These are phyloP conservation scores for Chunga burmeisteri DNA, from an alignment of 2,113 vertebrate genomes.

Conservation along the genomic window DNA sequence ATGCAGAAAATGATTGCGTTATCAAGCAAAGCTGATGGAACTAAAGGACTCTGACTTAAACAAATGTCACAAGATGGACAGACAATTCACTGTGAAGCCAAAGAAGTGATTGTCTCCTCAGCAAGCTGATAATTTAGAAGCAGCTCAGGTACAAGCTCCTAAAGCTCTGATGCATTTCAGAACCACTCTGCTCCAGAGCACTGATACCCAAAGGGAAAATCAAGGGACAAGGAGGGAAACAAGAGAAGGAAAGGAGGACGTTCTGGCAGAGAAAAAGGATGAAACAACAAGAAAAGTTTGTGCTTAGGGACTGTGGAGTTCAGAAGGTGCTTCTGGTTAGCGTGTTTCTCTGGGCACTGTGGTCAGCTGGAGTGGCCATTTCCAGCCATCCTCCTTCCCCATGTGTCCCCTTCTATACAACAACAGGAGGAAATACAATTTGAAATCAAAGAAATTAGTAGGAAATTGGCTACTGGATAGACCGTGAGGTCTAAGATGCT, in stretches of 20 bases:
- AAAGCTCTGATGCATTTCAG: background rate
- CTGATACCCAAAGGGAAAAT: background rate
- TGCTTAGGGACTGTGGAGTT: background rate
- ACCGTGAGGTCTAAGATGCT: background rate
- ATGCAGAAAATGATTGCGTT: background rate
- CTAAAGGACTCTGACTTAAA: background rate
- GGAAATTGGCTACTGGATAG: background rate
- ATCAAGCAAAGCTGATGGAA: background rate
- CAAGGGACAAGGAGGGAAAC: background rate
- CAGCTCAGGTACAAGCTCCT: background rate
- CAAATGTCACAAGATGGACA: background rate
- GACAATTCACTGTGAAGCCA: background rate
- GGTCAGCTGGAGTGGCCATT: background rate
- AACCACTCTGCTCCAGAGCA: background rate
- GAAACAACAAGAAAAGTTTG: background rate
- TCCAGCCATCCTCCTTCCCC: background rate
- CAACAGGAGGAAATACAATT: background rate
- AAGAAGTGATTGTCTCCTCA: background rate
- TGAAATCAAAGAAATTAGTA: background rate
- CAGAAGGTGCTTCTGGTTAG: background rate
- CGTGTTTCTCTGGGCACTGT: background rate
- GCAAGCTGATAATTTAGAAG: background rate
- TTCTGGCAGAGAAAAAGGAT: background rate
- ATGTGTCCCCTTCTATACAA: background rate
- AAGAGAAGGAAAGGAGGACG: background rate